Evolutionary conservation across 2,797 vertebrate species (phyloP).

Genomic region (Macropus fuliginosus): DNA sequence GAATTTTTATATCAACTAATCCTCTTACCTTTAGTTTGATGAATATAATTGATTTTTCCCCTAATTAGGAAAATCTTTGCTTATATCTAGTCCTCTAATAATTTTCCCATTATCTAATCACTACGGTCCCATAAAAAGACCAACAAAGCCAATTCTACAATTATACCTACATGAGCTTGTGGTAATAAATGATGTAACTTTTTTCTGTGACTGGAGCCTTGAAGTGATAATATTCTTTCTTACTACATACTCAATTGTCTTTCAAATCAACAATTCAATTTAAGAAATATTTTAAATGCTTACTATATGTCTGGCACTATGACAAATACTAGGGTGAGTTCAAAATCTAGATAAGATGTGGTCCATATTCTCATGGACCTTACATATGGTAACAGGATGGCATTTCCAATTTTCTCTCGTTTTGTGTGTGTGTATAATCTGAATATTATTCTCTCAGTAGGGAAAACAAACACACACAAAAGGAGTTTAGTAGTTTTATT

Average conservation of each 20-base stretch:
- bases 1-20: not conserved
- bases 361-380: not conserved
- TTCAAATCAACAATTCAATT: not conserved
- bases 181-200: not conserved
- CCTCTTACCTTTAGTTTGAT: not conserved
- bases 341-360: not conserved
- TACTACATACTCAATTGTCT: not conserved
- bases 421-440: not conserved
- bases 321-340: not conserved
- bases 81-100: not conserved
- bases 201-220: not conserved
- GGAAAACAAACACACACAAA: not conserved
- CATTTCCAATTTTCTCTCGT: not conserved
- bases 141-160: not conserved
- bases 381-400: not conserved
- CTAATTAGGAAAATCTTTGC: not conserved
- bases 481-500: not conserved
- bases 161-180: not conserved
- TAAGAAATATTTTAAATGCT: not conserved
- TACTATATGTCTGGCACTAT: not conserved
- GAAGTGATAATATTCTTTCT: not conserved
- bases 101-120: not conserved
- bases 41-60: not conserved
- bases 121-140: not conserved
- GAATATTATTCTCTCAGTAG: not conserved